Conservation (phyloP, 2,113 vertebrate species). For the Takifugu bimaculatus region DNA sequence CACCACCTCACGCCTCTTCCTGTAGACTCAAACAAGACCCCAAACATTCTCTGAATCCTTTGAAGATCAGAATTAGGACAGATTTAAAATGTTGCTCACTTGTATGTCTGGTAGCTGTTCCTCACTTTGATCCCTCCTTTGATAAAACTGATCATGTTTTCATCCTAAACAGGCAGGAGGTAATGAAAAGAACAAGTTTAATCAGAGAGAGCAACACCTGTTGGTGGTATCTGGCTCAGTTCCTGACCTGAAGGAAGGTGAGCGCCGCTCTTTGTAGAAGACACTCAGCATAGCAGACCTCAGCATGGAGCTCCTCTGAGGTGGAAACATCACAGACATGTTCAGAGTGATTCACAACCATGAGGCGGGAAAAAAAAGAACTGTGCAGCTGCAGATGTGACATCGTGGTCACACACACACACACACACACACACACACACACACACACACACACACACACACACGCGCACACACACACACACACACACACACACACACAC, state of each 20-base stretch:
- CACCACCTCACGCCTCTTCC: no score
- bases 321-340: conserved; percentile 31
- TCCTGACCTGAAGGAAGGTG: conserved; percentile 91
- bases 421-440: no score
- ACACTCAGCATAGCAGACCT: conserved; percentile 96
- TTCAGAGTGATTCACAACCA: neutral
- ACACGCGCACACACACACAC: no score
- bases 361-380: neutral
- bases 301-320: conserved; percentile 94
- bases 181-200: neutral
- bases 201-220: neutral
- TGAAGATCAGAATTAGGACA: neutral
- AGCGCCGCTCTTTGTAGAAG: conserved; percentile 96
- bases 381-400: no score
- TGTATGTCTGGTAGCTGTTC: conserved; percentile 97
- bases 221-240: fast-evolving
- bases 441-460: neutral
- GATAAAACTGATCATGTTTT: conserved; percentile 98
- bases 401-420: no score
- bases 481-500: no score
- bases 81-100: conserved; percentile 64
- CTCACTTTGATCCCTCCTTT: conserved; percentile 97
- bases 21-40: no score
- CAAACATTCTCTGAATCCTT: no score
- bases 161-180: conserved; percentile 77